Evolutionary conservation across 2,113 vertebrate genomes (phyloP), one percentile per base, ranked within the genome.

Genomic region (Nymphicus hollandicus): DNA sequence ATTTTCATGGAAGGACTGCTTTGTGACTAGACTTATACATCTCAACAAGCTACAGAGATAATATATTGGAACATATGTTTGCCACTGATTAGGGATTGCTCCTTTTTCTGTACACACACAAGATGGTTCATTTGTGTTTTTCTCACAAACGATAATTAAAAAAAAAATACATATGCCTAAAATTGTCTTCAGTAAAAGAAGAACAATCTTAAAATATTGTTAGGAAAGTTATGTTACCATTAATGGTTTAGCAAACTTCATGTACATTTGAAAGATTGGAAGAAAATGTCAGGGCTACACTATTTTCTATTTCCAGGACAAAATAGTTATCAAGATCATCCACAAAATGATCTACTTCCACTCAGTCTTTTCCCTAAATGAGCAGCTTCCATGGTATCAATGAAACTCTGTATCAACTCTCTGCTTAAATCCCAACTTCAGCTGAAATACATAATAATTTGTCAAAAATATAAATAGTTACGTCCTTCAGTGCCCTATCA

Each of bases 11-110:
- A 50, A 64, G 19, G 10, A 35, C 18, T 81, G 17, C 3, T 61
- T 66, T 88, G 19, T 60, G 41, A n/a, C 17, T 61, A 49, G 25
- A 29, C 3, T 52, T 47, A 4, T 0, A 1, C 7, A n/a, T 37
- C 44, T 73, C 60, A 70, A 46, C 44, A 44, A 20, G 23, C 20
- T 69, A 19, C 17, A 52, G 39, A 43, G 19, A 33, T 33, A 73
- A 84, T 56, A 33, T 2, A 61, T 35, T 8, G 7, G 11, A 81
- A 41, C 17, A 60, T 3, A 3, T 19, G 5, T 2, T 3, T 69
- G 25, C 28, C 23, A 28, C 44, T 46, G 44, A 43, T 41, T 44
- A 72, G 47, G 10, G 72, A 68, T 35, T 81, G 6, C 15, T 79
- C 14, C 10, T 39, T 53, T 7, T 55, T 19, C 64, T 61, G 39